Percentiles rank a stretch among this genome's conserved stretches.
These are phyloP conservation scores for Caiman crocodilus DNA, from an alignment of 2,797 vertebrate genomes.

Conservation along the genomic window DNA sequence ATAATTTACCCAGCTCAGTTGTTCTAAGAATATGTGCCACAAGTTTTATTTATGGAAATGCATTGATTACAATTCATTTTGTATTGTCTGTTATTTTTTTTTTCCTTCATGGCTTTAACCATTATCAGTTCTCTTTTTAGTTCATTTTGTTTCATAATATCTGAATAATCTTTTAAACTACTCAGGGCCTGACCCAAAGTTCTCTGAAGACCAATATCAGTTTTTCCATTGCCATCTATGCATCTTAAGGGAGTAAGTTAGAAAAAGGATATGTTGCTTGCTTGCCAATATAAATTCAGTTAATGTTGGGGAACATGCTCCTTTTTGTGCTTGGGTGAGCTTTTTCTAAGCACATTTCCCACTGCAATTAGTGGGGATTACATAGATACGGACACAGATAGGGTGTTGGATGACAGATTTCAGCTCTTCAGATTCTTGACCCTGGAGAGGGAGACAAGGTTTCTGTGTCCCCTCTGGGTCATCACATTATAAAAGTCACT, in stretches of 20 bases:
- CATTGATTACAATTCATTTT: not conserved
- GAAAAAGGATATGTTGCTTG: not conserved
- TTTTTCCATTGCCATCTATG: not conserved
- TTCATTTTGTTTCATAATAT: not conserved
- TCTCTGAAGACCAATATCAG: not conserved
- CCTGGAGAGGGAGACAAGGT: not conserved
- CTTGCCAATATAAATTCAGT: not conserved
- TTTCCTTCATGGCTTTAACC: not conserved
- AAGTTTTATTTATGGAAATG: not conserved
- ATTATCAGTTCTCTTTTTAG: not conserved
- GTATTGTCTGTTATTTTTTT: not conserved
- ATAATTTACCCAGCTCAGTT: not conserved
- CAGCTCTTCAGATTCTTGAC: not conserved
- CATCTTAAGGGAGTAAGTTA: not conserved
- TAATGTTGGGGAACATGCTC: not conserved
- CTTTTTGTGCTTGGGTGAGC: conserved; percentile 1
- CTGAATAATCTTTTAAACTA: not conserved
- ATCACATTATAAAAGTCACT: not conserved
- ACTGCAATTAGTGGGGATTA: not conserved
- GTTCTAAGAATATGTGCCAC: not conserved
- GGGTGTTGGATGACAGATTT: not conserved
- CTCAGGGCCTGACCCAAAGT: not conserved
- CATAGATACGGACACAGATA: not conserved
- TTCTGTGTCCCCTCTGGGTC: not conserved
- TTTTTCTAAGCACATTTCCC: not conserved